Conservation (phyloP, 2,888 invertebrate species). For the Geophilus truncorum region DNA sequence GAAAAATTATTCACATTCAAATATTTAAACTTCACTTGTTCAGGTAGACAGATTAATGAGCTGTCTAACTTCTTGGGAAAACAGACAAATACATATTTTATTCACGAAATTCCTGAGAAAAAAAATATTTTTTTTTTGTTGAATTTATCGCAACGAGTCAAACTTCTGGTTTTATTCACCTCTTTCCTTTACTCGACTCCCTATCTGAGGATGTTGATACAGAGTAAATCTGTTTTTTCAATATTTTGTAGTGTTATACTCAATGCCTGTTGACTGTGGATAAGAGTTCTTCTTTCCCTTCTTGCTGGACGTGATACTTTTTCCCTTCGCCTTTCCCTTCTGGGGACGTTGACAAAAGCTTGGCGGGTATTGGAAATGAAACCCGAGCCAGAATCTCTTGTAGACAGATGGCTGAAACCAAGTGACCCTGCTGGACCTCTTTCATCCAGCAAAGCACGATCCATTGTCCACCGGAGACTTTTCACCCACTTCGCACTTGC, state of each 20-base stretch:
- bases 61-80: too few species aligned
- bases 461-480: constrained; percentile 17
- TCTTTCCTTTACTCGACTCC: background rate
- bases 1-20: too few species aligned
- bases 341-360: constrained; percentile 12
- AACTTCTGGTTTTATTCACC: background rate
- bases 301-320: background rate
- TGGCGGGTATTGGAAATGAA: background rate
- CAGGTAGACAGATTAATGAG: too few species aligned
- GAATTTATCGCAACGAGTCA: background rate
- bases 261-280: constrained; percentile 1
- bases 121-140: too few species aligned
- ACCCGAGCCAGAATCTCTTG: constrained; percentile 18
- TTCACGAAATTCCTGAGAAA: too few species aligned
- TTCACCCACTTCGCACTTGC: constrained; percentile 2
- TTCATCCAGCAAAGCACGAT: background rate
- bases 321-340: background rate
- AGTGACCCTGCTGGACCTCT: constrained; percentile 9
- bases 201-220: background rate
- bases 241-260: background rate
- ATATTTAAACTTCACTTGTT: too few species aligned
- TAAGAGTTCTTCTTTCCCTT: background rate
- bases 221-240: constrained; percentile 12
- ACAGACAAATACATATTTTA: too few species aligned
- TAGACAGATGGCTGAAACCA: constrained; percentile 23